A percentile compares a stretch with the other conserved stretches of the same genome.
phyloP scores from a whole-genome alignment of 2,797 vertebrate genomes.

The Ctenopoma kingsleyae region DNA sequence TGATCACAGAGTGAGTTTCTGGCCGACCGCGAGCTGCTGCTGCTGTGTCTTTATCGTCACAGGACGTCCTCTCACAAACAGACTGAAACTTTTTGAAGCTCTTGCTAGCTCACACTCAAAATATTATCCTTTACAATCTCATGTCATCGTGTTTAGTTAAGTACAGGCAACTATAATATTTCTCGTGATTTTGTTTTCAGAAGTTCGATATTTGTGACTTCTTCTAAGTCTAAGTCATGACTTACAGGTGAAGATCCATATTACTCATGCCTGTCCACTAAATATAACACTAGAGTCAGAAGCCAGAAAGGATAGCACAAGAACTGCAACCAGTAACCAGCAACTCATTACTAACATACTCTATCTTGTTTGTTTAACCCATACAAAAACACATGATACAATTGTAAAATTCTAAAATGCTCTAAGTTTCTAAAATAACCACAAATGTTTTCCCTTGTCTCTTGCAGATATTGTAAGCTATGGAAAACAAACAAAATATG shows the following conservation, averaged over 20 bases:
- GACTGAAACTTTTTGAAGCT: conserved; percentile 37
- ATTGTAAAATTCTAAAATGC: too few relatives aligned
- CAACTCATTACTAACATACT: too few relatives aligned
- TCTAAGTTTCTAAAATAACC: neutral
- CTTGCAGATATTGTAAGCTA: neutral
- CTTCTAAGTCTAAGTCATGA: too few relatives aligned
- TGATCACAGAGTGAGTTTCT: conserved; percentile 59
- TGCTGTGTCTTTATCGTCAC: conserved; percentile 66
- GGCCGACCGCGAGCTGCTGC: conserved; percentile 32
- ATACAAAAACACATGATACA: too few relatives aligned
- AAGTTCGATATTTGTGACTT: neutral
- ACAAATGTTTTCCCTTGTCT: neutral
- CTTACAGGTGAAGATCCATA: too few relatives aligned
- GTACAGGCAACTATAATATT: neutral
- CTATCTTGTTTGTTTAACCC: too few relatives aligned
- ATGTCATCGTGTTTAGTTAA: neutral
- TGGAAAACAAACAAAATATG: neutral
- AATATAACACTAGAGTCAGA: neutral
- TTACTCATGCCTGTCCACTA: neutral
- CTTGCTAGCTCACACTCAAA: conserved; percentile 23
- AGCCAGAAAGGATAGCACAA: too few relatives aligned
- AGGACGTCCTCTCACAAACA: conserved; percentile 54
- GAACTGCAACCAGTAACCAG: too few relatives aligned
- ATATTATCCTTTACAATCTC: conserved; percentile 8
- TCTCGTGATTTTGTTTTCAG: neutral